A percentile compares a stretch with the other conserved stretches of the same genome.
phyloP scores from a whole-genome alignment of 2,888 invertebrate species.

The Cybosia mesomella region DNA sequence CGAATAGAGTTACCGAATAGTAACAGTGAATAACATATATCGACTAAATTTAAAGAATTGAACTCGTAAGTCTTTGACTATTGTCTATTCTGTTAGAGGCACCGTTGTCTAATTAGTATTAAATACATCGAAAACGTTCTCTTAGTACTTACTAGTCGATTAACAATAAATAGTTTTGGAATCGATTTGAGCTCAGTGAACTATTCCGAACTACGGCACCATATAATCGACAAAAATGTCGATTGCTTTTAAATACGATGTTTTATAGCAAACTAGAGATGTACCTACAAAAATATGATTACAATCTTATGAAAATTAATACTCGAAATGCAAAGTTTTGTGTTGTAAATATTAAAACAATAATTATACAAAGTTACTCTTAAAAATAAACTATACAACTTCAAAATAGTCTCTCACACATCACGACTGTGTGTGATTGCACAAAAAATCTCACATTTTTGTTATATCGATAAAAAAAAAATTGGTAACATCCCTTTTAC shows the following conservation, averaged over 20 bases:
- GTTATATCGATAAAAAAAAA: not conserved
- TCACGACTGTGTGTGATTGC: not conserved
- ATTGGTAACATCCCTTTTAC: slow-evolving; percentile 24
- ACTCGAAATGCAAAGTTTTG: slow-evolving; percentile 8
- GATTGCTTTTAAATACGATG: slow-evolving; percentile 32
- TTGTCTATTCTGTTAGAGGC: slow-evolving; percentile 52
- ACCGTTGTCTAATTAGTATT: slow-evolving; percentile 50
- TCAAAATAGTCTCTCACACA: slow-evolving; percentile 4
- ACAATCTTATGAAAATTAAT: slow-evolving; percentile 10
- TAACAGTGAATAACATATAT: slow-evolving; percentile 34
- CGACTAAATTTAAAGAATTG: slow-evolving; percentile 38
- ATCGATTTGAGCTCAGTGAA: slow-evolving; percentile 56
- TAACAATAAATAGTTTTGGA: slow-evolving; percentile 58
- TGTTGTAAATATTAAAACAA: slow-evolving; percentile 3
- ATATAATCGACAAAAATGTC: slow-evolving; percentile 35
- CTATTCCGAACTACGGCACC: slow-evolving; percentile 46
- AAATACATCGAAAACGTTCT: slow-evolving; percentile 52
- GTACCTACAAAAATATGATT: slow-evolving; percentile 17
- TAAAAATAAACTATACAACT: slow-evolving; percentile 15
- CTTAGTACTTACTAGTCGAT: slow-evolving; percentile 42
- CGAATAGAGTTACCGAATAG: slow-evolving; percentile 20
- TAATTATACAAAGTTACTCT: slow-evolving; percentile 1
- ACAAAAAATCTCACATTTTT: not conserved
- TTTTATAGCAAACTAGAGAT: slow-evolving; percentile 22
- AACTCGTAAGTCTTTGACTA: slow-evolving; percentile 47